Evolutionary conservation across 2,113 vertebrate genomes (phyloP).

Genomic region (Thinocorus orbignyianus): DNA sequence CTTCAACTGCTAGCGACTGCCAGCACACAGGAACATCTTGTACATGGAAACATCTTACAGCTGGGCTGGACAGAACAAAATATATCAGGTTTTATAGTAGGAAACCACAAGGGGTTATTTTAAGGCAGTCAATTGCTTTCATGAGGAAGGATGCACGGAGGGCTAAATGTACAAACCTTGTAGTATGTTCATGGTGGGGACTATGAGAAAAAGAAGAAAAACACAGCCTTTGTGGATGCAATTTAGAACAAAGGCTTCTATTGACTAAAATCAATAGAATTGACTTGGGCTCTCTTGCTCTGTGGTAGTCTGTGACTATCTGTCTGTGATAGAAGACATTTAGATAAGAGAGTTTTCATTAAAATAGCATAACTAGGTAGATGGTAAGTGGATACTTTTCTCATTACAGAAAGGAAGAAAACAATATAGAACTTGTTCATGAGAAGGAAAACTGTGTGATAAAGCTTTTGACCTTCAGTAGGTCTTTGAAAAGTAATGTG

Average conservation of each 20-base stretch:
- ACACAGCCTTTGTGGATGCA: neutral
- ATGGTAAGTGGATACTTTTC: neutral
- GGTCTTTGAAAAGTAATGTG: neutral
- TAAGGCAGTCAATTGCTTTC: neutral
- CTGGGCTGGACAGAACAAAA: neutral
- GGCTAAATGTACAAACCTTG: accelerated
- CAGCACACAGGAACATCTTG: neutral
- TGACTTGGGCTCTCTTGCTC: neutral
- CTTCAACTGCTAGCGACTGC: neutral
- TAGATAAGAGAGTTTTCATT: neutral
- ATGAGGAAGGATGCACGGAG: neutral
- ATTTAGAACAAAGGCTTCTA: neutral
- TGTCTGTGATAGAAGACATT: neutral
- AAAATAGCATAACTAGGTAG: neutral
- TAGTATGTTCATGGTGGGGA: neutral
- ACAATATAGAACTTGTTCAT: neutral
- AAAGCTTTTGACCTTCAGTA: neutral
- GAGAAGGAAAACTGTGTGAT: neutral
- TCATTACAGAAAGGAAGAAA: neutral
- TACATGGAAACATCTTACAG: neutral
- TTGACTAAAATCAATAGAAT: neutral
- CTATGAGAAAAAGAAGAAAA: neutral
- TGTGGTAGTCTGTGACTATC: neutral
- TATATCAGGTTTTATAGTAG: neutral
- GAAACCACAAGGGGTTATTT: neutral